Evolutionary conservation across 1,140 invertebrate genomes (phyloP), one percentile per base, ranked within the genome.

Genomic region (Xylocopa sonorina): DNA sequence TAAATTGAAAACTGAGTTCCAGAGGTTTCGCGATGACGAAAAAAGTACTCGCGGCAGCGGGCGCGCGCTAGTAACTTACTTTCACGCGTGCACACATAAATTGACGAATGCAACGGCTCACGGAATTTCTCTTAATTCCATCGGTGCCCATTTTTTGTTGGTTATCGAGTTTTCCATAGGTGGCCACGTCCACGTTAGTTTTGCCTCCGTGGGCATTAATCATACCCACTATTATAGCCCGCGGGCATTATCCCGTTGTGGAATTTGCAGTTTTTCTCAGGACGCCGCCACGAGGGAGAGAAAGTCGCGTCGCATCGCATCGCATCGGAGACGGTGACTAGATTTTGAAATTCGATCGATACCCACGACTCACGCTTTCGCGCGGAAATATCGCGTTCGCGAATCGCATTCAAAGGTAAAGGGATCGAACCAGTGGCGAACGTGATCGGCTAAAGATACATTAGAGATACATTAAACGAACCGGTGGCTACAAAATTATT

Each of bases 221-320:
- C 87, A 86, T 86, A 85, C 63, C 79, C 67, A 75, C 72, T 75
- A 81, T 86, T 83, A n/a, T 79, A 64, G 87, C 86, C 81, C 48
- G 82, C 69, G n/a, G 81, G 88, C 79, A 51, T 85, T 78, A 84
- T 78, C 77, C 76, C 58, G 79, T 58, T 75, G 81, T 60, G 81
- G 88, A 88, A 88, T 88, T 88, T 88, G 66, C 88, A 84, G 80
- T 82, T 87, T 88, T 88, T 88, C 73, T 51, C 57, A 27, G 32
- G 57, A 53, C 82, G 43, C n/a, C 38, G 12, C 57, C 21, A 50
- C 24, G 63, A 82, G 85, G 69, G 76, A 88, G 83, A 88, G 85
- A 88, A 88, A 88, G 83, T 71, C n/a, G n/a, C n/a, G n/a, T n/a
- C n/a, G n/a, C n/a, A n/a, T n/a, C n/a, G n/a, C n/a, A n/a, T n/a